Evolutionary conservation across 2,113 vertebrate species (phyloP).

Genomic region (Tyto alba): DNA sequence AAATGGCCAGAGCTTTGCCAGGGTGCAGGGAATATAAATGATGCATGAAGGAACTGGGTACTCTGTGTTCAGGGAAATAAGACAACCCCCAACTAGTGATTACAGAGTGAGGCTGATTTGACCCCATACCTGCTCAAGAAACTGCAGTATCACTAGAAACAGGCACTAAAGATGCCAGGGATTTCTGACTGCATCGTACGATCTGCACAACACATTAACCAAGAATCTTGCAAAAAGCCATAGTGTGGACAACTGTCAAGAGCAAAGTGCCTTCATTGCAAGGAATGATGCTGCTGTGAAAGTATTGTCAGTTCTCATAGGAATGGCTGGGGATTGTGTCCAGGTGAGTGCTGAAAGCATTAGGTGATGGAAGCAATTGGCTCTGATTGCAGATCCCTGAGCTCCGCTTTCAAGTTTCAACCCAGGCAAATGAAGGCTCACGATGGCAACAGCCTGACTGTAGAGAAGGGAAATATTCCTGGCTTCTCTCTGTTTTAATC

Average conservation of each 20-base stretch:
- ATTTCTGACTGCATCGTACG: not conserved
- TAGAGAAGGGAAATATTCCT: not conserved
- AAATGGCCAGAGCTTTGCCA: conserved; percentile 16
- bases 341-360: not conserved
- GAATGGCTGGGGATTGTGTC: not conserved
- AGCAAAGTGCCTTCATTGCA: not conserved
- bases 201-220: not conserved
- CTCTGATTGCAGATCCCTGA: not conserved
- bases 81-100: not conserved
- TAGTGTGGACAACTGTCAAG: not conserved
- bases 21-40: conserved; percentile 37
- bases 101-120: not conserved
- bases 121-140: not conserved
- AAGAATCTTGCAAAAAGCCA: not conserved
- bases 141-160: not conserved
- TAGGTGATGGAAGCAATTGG: not conserved
- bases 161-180: not conserved
- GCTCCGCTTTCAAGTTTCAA: not conserved
- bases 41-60: conserved; percentile 30
- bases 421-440: not conserved
- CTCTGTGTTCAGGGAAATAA: conserved; percentile 43
- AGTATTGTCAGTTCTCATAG: not conserved
- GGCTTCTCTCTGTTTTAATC: not conserved
- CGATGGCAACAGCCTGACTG: not conserved
- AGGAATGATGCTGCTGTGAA: not conserved